phyloP scores from a whole-genome alignment of 2,113 vertebrate genomes.

The Lophius piscatorius region DNA sequence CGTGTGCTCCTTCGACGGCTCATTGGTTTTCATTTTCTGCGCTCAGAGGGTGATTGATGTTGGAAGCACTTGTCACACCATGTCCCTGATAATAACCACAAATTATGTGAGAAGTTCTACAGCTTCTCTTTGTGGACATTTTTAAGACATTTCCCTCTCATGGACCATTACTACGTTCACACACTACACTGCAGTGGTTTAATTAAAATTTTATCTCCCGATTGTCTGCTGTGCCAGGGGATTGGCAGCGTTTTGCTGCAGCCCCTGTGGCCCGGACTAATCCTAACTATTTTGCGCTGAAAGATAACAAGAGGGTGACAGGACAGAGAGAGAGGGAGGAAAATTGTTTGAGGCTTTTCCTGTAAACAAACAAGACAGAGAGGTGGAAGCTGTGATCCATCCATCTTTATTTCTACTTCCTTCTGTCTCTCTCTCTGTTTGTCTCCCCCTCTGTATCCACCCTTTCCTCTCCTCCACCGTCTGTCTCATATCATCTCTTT shows the following conservation, averaged over 20 bases:
- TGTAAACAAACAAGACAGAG: slow-evolving; percentile 50
- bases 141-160: slow-evolving; percentile 1
- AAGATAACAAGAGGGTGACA: slow-evolving; percentile 54
- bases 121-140: neutral
- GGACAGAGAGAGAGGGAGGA: slow-evolving; percentile 24
- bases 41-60: too few relatives aligned
- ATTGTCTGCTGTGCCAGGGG: slow-evolving; percentile 41
- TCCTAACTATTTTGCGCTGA: slow-evolving; percentile 52
- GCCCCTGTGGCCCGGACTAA: slow-evolving; percentile 48
- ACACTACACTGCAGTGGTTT: slow-evolving; percentile 17
- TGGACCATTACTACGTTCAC: slow-evolving; percentile 6
- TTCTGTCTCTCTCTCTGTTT: neutral
- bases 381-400: slow-evolving; percentile 36
- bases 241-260: slow-evolving; percentile 40
- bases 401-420: slow-evolving; percentile 38
- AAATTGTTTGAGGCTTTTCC: slow-evolving; percentile 36
- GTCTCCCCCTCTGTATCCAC: slow-evolving; percentile 5
- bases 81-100: slow-evolving; percentile 3
- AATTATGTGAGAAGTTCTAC: neutral
- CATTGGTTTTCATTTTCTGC: too few relatives aligned
- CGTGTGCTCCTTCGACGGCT: too few relatives aligned
- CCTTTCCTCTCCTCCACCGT: slow-evolving; percentile 22
- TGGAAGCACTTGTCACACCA: neutral
- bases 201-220: slow-evolving; percentile 53
- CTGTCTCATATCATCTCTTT: slow-evolving; percentile 37